phyloP scores from a whole-genome alignment of 1,140 invertebrate species.

The Anthonomus grandis region DNA sequence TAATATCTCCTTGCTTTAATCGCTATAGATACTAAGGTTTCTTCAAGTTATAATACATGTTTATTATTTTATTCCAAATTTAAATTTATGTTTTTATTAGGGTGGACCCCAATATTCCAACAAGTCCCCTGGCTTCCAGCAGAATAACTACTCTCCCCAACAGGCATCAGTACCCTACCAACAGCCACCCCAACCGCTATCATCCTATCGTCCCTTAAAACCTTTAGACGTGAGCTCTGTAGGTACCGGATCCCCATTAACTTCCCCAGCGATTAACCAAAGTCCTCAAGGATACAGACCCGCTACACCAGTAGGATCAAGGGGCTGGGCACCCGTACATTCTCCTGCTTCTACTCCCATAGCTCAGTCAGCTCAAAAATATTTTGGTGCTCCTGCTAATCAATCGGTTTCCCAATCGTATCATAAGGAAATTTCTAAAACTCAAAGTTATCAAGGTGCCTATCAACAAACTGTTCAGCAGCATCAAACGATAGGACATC shows the following conservation, averaged over 20 bases:
- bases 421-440: slow-evolving; percentile 37
- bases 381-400: slow-evolving; percentile 7
- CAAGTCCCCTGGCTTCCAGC: slow-evolving; percentile 34
- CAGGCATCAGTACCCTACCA: slow-evolving; percentile 24
- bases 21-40: too few species aligned
- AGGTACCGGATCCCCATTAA: slow-evolving; percentile 33
- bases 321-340: slow-evolving; percentile 45
- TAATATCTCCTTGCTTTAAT: too few species aligned
- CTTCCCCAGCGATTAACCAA: slow-evolving; percentile 35
- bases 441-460: slow-evolving; percentile 13
- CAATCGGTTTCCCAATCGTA: slow-evolving; percentile 46
- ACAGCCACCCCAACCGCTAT: slow-evolving; percentile 41
- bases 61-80: too few species aligned
- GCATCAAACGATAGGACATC: slow-evolving; percentile 11
- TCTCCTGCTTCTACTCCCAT: slow-evolving; percentile 30
- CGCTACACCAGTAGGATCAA: slow-evolving; percentile 34
- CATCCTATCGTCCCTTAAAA: slow-evolving; percentile 29
- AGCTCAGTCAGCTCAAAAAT: slow-evolving; percentile 31
- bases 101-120: slow-evolving; percentile 39
- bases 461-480: slow-evolving; percentile 34
- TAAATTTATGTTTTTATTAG: slow-evolving; percentile 33
- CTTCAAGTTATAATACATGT: too few species aligned
- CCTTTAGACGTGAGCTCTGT: slow-evolving; percentile 33
- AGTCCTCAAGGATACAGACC: slow-evolving; percentile 35
- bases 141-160: slow-evolving; percentile 30